Evolutionary conservation across 2,888 invertebrate species (phyloP), one percentile per base, ranked within the genome.

Genomic region (Metallyticus violacea): DNA sequence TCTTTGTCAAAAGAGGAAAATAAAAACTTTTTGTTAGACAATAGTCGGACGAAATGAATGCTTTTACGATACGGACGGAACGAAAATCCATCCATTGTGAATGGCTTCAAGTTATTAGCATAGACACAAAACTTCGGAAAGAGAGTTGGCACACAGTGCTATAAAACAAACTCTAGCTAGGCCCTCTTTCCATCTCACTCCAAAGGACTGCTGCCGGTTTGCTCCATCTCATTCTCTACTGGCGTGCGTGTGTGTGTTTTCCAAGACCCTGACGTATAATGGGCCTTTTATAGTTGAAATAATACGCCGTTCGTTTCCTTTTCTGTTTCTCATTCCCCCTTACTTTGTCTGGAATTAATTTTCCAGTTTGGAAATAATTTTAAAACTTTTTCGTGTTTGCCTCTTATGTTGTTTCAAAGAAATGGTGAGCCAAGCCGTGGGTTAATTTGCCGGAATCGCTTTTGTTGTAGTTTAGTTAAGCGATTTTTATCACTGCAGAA

Each of bases 1-100:
- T 87, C 87, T 77, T 83, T 83, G 76, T 77, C 77, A 77, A 83
- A 83, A 83, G 77, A 77, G 25, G 83, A 83, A 83, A 83, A 83
- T 83, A 83, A 83, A 83, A 83, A 83, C 83, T 83, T 83, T 83
- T 83, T 83, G 83, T 83, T 85, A 87, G 88, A 88, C 88, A 87
- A 87, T 87, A 87, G 86, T 87, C 84, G 84, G 87, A 86, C 87
- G 86, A 86, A 87, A 87, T 87, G 87, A 87, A 87, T 87, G 87
- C 87, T 87, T 87, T 87, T 86, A 86, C 87, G 87, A 86, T 87
- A 87, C 86, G 84, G 77, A 77, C 83, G 83, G 77, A 83, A 83
- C 83, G 83, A 83, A 86, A 87, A 87, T 87, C 87, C 87, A 87
- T 87, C 86, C 86, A 87, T 87, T 83, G 79, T 85, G 62, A 85